Percentiles rank a stretch among this genome's conserved stretches.
Conservation (phyloP, 2,113 vertebrate genomes). For the Elgaria multicarinata region DNA sequence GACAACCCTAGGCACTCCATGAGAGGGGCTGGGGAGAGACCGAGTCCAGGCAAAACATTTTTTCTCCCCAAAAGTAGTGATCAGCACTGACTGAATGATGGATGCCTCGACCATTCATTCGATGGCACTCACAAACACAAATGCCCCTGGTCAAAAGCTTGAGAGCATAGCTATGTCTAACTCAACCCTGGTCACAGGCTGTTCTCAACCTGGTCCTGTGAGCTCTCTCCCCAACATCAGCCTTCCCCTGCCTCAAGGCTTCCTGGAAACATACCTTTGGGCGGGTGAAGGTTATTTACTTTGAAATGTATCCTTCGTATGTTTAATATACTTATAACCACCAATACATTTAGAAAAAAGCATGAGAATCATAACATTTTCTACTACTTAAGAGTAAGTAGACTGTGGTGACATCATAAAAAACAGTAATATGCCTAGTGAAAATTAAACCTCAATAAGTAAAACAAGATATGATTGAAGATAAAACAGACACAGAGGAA, state of each 20-base stretch:
- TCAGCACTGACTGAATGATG: background rate
- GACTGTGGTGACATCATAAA: background rate
- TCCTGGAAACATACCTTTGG: background rate
- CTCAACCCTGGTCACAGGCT: background rate
- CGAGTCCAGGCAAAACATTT: background rate
- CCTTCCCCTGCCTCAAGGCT: background rate
- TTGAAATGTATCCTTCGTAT: background rate
- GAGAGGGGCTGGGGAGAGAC: background rate
- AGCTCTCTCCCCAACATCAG: background rate
- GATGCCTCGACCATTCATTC: background rate
- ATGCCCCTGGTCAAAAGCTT: background rate
- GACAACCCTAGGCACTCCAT: background rate
- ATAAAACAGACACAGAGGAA: background rate
- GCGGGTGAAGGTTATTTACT: background rate
- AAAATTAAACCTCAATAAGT: background rate
- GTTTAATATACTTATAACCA: background rate
- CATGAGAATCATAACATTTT: background rate
- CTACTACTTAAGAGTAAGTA: background rate
- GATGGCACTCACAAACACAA: background rate
- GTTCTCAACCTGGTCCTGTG: background rate
- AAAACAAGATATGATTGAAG: background rate
- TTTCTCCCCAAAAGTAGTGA: background rate
- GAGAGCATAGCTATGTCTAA: background rate
- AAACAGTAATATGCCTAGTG: background rate
- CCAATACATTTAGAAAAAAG: background rate